Evolutionary conservation across 2,113 vertebrate species (phyloP).

Genomic region (Hassar affinis): DNA sequence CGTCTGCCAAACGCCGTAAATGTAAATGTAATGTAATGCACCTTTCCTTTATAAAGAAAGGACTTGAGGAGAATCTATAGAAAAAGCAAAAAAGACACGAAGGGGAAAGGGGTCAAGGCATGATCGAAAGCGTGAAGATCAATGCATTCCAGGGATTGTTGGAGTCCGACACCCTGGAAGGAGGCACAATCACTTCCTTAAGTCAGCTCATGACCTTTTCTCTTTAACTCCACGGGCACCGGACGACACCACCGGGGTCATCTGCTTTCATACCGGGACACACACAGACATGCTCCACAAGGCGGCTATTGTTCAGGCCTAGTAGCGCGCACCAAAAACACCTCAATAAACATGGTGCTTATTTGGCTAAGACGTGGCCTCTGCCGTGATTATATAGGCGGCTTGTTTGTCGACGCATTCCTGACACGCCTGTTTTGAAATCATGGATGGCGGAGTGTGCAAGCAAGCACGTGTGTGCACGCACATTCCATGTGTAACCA

Average conservation of each 20-base stretch:
- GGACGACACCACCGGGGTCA: conserved; percentile 43
- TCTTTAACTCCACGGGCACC: conserved; percentile 38
- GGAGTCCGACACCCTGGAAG: conserved; percentile 37
- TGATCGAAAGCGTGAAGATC: conserved; percentile 45
- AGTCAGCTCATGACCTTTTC: conserved; percentile 46
- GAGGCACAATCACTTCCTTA: conserved; percentile 47
- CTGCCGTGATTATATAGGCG: conserved; percentile 28
- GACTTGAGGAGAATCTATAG: too few species aligned
- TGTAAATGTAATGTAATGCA: too few species aligned
- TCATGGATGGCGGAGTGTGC: conserved; percentile 21
- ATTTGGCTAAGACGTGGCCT: conserved; percentile 24
- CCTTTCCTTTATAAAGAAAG: neutral
- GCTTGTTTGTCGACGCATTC: conserved; percentile 43
- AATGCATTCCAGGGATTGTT: conserved; percentile 50
- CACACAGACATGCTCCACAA: conserved; percentile 40
- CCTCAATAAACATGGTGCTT: conserved; percentile 25
- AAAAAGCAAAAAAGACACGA: neutral
- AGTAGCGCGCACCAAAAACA: conserved; percentile 29
- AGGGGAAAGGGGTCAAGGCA: neutral
- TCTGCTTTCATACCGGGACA: conserved; percentile 36
- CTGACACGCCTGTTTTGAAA: conserved; percentile 25
- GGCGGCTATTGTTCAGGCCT: conserved; percentile 36
- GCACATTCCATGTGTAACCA: conserved; percentile 22
- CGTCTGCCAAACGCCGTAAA: too few species aligned
- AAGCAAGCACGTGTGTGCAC: conserved; percentile 1